Evolutionary conservation across 2,113 vertebrate species (phyloP).

Genomic region (Rostratula benghalensis): DNA sequence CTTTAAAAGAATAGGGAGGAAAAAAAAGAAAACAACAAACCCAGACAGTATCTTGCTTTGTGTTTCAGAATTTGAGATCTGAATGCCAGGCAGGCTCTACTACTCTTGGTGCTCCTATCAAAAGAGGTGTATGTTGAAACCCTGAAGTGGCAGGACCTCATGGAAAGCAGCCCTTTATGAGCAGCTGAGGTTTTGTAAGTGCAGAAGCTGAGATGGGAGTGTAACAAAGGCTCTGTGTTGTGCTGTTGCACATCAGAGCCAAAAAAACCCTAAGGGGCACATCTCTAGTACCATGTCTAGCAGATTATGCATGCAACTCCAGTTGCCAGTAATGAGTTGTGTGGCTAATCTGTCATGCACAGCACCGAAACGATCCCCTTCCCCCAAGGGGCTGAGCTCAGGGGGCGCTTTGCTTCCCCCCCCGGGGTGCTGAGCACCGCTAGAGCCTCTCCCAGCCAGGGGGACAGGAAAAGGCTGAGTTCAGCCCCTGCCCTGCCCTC

Average conservation of each 20-base stretch:
- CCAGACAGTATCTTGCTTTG: background rate
- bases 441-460: background rate
- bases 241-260: conserved; percentile 51
- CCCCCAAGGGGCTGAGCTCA: background rate
- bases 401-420: background rate
- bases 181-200: conserved; percentile 38
- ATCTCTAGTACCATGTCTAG: conserved; percentile 57
- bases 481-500: background rate
- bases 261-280: conserved; percentile 49
- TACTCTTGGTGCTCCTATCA: conserved; percentile 2
- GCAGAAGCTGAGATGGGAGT: conserved; percentile 23
- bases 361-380: background rate
- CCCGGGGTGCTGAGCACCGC: background rate
- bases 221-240: conserved; percentile 66
- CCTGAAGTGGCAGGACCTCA: conserved; percentile 6
- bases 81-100: conserved; percentile 31
- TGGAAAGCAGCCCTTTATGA: conserved; percentile 42
- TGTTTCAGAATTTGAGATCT: background rate
- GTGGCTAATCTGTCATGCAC: conserved; percentile 53
- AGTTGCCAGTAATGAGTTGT: conserved; percentile 40
- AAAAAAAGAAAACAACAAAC: too few species aligned
- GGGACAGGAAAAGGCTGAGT: background rate
- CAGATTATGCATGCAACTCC: conserved; percentile 60
- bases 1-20: background rate
- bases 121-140: background rate